These are phyloP conservation scores for Pungitius pungitius DNA, from an alignment of 2,113 vertebrate genomes.

Conservation along the genomic window DNA sequence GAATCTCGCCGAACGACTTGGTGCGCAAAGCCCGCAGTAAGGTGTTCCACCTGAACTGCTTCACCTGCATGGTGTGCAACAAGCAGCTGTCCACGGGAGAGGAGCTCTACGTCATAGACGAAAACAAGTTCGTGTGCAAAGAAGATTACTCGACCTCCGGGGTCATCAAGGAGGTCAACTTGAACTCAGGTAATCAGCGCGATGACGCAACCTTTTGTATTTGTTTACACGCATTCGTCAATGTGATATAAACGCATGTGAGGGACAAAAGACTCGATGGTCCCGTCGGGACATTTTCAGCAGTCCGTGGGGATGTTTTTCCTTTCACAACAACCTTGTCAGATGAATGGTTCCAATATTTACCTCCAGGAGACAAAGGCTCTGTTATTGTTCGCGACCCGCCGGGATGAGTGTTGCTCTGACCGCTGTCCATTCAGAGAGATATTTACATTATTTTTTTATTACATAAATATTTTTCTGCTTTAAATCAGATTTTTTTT, in stretches of 20 bases:
- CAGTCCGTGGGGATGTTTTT: conserved; percentile 27
- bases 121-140: conserved; percentile 99
- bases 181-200: conserved; percentile 91
- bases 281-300: background rate
- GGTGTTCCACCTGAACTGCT: conserved; percentile 98
- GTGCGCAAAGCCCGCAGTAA: conserved; percentile 96
- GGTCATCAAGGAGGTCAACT: conserved; percentile 90
- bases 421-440: conserved; percentile 23
- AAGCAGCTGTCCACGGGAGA: conserved; percentile 98
- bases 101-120: conserved; percentile 96
- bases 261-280: background rate
- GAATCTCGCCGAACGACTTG: conserved; percentile 95
- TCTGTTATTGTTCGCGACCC: conserved; percentile 49
- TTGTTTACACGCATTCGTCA: background rate
- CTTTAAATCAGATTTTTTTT: background rate
- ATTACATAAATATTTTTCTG: background rate
- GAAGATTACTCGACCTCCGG: conserved; percentile 93
- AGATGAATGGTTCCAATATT: conserved; percentile 54
- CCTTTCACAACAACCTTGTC: conserved; percentile 35
- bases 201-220: background rate
- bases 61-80: conserved; percentile 99
- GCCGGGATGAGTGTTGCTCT: conserved; percentile 23
- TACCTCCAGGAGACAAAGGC: conserved; percentile 60
- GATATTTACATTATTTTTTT: background rate
- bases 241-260: background rate